Conservation (phyloP, 1,140 invertebrate genomes). For the Manduca sexta region DNA sequence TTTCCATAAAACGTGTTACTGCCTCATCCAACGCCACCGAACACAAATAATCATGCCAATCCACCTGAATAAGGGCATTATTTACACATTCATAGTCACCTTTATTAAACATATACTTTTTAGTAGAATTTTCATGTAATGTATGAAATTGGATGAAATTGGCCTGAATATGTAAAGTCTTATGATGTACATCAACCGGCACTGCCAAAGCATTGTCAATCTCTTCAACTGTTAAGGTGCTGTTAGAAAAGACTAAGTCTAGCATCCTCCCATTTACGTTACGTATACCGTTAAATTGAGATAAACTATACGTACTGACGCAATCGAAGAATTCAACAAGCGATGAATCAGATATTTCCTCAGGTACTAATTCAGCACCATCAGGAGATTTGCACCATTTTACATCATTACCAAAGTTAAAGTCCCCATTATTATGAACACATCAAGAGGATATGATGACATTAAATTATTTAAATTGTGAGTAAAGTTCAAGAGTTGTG, state of each 20-base stretch:
- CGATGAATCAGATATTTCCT: background rate
- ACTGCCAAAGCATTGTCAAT: constrained; percentile 5
- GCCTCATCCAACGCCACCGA: background rate
- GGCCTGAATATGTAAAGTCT: no score
- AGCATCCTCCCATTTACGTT: constrained; percentile 4
- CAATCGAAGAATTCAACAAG: constrained; percentile 6
- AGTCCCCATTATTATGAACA: constrained; percentile 6
- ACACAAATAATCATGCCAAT: no score
- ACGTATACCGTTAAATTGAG: constrained; percentile 5
- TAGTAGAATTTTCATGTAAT: background rate
- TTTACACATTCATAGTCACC: no score
- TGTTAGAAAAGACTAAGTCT: constrained; percentile 8
- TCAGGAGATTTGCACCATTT: background rate
- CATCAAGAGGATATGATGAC: background rate
- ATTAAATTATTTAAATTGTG: constrained; percentile 4
- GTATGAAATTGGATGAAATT: constrained; percentile 4
- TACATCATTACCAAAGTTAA: constrained; percentile 3
- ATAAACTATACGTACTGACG: constrained; percentile 4
- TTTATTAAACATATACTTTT: no score
- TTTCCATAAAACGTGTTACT: no score
- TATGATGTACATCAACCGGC: background rate
- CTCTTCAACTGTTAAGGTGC: background rate
- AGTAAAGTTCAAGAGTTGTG: constrained; percentile 10
- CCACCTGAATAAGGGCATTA: no score
- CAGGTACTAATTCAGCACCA: background rate